These are phyloP conservation scores for Opisthograptis luteolata DNA, from an alignment of 2,888 invertebrate genomes.

Conservation along the genomic window DNA sequence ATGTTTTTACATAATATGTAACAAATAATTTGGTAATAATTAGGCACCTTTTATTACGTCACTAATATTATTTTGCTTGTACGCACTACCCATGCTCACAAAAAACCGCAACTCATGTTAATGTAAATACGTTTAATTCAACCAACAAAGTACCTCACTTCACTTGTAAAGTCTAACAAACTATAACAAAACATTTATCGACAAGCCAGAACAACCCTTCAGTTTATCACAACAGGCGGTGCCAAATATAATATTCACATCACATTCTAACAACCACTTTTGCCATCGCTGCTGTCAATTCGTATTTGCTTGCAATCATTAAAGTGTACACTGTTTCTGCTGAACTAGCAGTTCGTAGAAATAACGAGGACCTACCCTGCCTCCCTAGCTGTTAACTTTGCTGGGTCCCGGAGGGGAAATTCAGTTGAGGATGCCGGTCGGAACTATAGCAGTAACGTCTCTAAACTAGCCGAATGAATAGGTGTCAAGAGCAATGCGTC, in stretches of 20 bases:
- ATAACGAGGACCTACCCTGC: constrained; percentile 39
- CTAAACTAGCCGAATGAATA: constrained; percentile 74
- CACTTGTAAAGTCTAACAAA: background rate
- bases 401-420: constrained; percentile 42
- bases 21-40: too few species aligned
- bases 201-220: constrained; percentile 46
- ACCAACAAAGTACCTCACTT: too few species aligned
- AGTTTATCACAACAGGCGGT: constrained; percentile 45
- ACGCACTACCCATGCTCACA: too few species aligned
- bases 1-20: too few species aligned
- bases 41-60: too few species aligned
- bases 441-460: constrained; percentile 46
- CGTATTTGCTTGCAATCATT: constrained; percentile 78
- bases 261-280: constrained; percentile 80
- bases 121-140: too few species aligned
- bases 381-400: constrained; percentile 32
- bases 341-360: constrained; percentile 19
- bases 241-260: constrained; percentile 71
- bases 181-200: constrained; percentile 33
- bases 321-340: constrained; percentile 50
- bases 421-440: constrained; percentile 36
- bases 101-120: too few species aligned
- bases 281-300: constrained; percentile 73
- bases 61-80: too few species aligned
- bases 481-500: constrained; percentile 80